Percentiles rank a stretch among this genome's conserved stretches.
Conservation (phyloP, 2,113 vertebrate genomes). For the Oryzias celebensis region DNA sequence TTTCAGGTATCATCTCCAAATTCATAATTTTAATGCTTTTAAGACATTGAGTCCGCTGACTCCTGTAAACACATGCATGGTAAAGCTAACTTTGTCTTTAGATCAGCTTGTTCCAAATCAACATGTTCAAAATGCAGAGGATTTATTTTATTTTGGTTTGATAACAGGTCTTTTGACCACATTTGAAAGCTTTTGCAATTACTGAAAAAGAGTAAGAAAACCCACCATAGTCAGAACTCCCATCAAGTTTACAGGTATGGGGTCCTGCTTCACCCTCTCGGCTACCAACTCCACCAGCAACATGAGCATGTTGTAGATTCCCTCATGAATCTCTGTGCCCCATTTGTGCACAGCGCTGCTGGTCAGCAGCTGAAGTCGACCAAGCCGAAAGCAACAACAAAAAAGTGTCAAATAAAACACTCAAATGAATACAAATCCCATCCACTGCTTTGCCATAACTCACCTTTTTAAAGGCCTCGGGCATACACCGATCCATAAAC, state of each 20-base stretch:
- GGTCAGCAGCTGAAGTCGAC: conserved; percentile 83
- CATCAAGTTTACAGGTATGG: conserved; percentile 89
- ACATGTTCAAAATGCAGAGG: no score
- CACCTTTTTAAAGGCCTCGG: conserved; percentile 99
- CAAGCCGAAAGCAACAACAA: background rate
- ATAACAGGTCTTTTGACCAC: no score
- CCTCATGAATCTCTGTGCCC: conserved; percentile 98
- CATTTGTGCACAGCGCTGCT: conserved; percentile 98
- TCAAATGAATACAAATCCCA: background rate
- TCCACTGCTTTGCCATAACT: conserved; percentile 17
- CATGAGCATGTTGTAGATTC: conserved; percentile 99
- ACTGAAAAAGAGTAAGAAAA: background rate
- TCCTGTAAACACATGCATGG: no score
- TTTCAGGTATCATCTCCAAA: no score
- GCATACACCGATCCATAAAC: conserved; percentile 98
- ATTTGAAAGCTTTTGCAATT: no score
- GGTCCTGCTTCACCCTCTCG: conserved; percentile 95
- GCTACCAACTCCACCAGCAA: conserved; percentile 94
- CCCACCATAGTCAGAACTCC: conserved; percentile 93
- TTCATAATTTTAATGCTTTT: no score
- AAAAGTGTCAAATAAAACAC: background rate
- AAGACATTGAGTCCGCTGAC: no score
- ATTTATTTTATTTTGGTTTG: no score
- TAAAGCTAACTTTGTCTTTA: no score
- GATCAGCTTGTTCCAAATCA: no score